Evolutionary conservation across 2,797 vertebrate species (phyloP).

Genomic region (Manis crassicaudata): DNA sequence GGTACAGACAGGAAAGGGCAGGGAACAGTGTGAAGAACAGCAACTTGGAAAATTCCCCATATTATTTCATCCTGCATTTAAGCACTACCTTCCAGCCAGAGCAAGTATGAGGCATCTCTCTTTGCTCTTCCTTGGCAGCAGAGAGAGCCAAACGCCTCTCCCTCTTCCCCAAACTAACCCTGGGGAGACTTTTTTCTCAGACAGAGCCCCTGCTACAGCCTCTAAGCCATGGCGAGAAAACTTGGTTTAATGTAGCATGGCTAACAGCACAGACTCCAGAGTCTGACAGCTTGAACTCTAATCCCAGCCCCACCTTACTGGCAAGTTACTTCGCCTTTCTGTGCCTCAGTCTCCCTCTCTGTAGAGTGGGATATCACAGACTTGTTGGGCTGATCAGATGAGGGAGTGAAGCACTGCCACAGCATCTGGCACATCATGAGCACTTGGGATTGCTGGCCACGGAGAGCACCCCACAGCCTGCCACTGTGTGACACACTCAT

Average conservation of each 20-base stretch:
- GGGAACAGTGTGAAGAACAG: constrained; percentile 28
- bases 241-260: not conserved
- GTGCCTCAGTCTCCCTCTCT: not conserved
- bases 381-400: not conserved
- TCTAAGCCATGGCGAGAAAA: not conserved
- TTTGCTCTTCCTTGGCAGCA: not conserved
- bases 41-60: not conserved
- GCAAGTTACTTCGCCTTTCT: not conserved
- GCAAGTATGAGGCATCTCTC: too few species aligned
- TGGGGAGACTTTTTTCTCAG: not conserved
- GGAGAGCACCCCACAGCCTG: rapidly evolving
- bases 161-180: not conserved
- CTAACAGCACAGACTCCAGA: not conserved
- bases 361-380: not conserved
- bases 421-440: not conserved
- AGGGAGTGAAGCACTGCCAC: not conserved
- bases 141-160: not conserved
- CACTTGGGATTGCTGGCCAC: not conserved
- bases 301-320: not conserved
- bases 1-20: not conserved
- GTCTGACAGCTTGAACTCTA: not conserved
- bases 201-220: not conserved
- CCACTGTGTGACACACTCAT: not conserved
- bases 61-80: not conserved
- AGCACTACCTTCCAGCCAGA: not conserved